phyloP scores from a whole-genome alignment of 2,888 invertebrate species.

The Chrysina gloriosa region DNA sequence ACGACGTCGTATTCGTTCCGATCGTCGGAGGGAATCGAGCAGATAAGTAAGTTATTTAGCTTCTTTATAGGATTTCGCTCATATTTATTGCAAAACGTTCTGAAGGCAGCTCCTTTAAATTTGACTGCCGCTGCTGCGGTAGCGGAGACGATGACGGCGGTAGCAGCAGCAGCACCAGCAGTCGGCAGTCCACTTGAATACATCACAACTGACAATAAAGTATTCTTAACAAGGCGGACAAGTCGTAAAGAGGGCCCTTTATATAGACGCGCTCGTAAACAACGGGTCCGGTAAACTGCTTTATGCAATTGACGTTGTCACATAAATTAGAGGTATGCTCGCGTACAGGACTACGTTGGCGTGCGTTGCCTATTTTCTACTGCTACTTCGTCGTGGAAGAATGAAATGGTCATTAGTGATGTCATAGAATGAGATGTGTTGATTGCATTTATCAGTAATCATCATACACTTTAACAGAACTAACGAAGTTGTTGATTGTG shows the following conservation, averaged over 20 bases:
- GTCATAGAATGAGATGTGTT: too few relatives aligned
- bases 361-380: not conserved
- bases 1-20: not conserved
- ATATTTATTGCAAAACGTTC: slow-evolving; percentile 43
- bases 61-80: slow-evolving; percentile 47
- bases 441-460: too few relatives aligned
- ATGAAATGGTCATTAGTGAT: not conserved
- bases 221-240: slow-evolving; percentile 54
- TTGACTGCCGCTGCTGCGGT: slow-evolving; percentile 39
- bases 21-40: not conserved
- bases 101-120: slow-evolving; percentile 41
- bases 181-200: slow-evolving; percentile 48
- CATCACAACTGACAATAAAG: slow-evolving; percentile 54
- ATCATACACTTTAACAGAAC: too few relatives aligned
- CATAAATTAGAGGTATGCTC: slow-evolving; percentile 38
- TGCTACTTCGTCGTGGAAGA: not conserved
- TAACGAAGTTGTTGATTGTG: too few relatives aligned
- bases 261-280: slow-evolving; percentile 52
- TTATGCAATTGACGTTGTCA: slow-evolving; percentile 43
- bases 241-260: slow-evolving; percentile 53
- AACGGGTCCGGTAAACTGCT: slow-evolving; percentile 44
- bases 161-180: not conserved
- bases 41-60: slow-evolving; percentile 48
- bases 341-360: slow-evolving; percentile 10
- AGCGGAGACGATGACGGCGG: not conserved